Evolutionary conservation across 2,888 invertebrate genomes (phyloP).

Genomic region (Drosophila gaucha): DNA sequence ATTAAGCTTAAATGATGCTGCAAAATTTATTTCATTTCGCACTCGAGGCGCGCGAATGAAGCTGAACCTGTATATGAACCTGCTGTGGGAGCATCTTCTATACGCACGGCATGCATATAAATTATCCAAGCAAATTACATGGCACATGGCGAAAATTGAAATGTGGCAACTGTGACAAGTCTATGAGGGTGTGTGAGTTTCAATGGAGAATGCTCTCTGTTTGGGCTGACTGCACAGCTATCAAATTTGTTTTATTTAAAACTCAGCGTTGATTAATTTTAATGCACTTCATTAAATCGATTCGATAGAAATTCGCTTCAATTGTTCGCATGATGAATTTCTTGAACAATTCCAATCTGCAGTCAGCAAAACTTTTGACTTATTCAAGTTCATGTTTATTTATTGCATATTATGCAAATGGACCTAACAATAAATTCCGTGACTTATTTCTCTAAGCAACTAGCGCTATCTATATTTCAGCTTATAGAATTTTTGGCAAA

Average conservation of each 20-base stretch:
- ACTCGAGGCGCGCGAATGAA: constrained; percentile 43
- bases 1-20: constrained; percentile 82
- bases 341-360: constrained; percentile 2
- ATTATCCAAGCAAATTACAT: constrained; percentile 76
- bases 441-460: too few species aligned
- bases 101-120: constrained; percentile 72
- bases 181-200: constrained; percentile 1
- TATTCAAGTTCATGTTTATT: too few species aligned
- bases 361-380: neutral
- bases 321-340: constrained; percentile 31
- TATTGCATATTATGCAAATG: too few species aligned
- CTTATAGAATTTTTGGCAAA: neutral
- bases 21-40: constrained; percentile 81
- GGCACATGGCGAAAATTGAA: constrained; percentile 63
- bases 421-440: neutral
- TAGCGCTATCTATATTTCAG: neutral
- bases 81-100: constrained; percentile 58
- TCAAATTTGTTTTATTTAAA: constrained; percentile 59
- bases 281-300: constrained; percentile 70
- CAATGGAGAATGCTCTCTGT: too few species aligned
- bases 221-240: constrained; percentile 30
- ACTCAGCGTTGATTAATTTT: constrained; percentile 70
- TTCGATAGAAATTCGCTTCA: constrained; percentile 47
- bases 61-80: constrained; percentile 16
- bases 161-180: constrained; percentile 42